Evolutionary conservation across 2,797 vertebrate species (phyloP).

Genomic region (Sarcophilus harrisii): DNA sequence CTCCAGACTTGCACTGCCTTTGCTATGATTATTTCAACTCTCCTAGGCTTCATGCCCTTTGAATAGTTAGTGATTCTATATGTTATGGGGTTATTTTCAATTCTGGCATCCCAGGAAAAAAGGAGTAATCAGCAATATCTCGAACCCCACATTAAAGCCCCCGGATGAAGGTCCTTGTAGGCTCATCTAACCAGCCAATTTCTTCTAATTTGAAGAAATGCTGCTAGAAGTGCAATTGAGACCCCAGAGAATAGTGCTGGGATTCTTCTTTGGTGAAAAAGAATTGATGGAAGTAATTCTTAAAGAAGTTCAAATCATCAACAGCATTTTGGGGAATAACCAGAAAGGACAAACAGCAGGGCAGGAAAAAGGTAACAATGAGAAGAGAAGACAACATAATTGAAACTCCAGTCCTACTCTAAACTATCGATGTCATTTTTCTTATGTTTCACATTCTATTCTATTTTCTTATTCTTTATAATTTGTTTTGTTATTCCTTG

Average conservation of each 20-base stretch:
- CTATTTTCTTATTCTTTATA: no score
- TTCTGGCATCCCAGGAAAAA: constrained; percentile 58
- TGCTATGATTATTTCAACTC: background rate
- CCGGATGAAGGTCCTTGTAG: background rate
- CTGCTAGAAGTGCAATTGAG: no score
- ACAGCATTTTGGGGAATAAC: background rate
- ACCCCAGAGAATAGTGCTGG: background rate
- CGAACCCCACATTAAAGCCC: constrained; percentile 22
- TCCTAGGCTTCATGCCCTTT: background rate
- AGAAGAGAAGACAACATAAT: background rate
- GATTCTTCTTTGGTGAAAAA: background rate
- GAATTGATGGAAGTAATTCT: constrained; percentile 10
- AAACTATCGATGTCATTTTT: background rate
- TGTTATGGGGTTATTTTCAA: constrained; percentile 45
- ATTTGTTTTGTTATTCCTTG: no score
- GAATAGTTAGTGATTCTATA: constrained; percentile 53
- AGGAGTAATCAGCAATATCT: constrained; percentile 38
- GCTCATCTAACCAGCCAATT: constrained; percentile 8
- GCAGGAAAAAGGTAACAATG: background rate
- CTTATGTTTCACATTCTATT: no score
- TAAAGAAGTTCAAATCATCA: constrained; percentile 23
- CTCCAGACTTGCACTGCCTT: background rate
- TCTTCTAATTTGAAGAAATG: no score
- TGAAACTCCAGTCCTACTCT: background rate
- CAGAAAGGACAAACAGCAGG: background rate